Conservation (phyloP, 2,113 vertebrate genomes). For the Actinemys pallida region DNA sequence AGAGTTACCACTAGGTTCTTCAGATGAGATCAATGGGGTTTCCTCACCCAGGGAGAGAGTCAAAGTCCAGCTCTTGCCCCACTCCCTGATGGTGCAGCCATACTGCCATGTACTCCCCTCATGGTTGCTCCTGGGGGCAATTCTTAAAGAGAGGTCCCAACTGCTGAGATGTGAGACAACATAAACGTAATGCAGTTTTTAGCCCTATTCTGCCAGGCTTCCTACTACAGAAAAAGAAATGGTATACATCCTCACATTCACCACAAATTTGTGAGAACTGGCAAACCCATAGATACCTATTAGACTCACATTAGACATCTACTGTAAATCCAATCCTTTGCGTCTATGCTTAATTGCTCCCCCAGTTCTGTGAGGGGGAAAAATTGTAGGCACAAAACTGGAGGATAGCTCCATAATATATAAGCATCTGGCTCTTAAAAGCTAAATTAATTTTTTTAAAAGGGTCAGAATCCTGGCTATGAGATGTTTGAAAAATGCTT, state of each 20-base stretch:
- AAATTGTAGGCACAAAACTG: not conserved
- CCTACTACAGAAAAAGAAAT: not conserved
- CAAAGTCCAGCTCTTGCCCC: too few relatives aligned
- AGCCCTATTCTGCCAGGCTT: too few relatives aligned
- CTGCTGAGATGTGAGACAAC: too few relatives aligned
- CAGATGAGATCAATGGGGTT: too few relatives aligned
- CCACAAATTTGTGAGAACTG: not conserved
- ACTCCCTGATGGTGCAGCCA: too few relatives aligned
- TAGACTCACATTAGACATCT: not conserved
- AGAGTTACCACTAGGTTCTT: too few relatives aligned
- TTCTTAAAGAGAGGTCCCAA: too few relatives aligned
- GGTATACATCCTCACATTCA: not conserved
- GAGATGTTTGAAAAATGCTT: not conserved
- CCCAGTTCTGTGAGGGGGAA: not conserved
- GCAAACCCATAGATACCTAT: not conserved
- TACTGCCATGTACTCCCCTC: too few relatives aligned
- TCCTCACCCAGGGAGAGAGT: too few relatives aligned
- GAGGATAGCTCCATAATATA: not conserved
- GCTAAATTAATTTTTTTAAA: not conserved
- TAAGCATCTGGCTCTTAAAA: not conserved
- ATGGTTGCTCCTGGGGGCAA: too few relatives aligned
- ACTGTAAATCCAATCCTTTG: not conserved
- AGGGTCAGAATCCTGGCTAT: not conserved
- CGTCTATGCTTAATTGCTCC: not conserved
- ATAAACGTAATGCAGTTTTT: too few relatives aligned